Base-by-base conservation (phyloP, 2,797 vertebrate genomes). In the Oreonectes daqikongensis region DNA sequence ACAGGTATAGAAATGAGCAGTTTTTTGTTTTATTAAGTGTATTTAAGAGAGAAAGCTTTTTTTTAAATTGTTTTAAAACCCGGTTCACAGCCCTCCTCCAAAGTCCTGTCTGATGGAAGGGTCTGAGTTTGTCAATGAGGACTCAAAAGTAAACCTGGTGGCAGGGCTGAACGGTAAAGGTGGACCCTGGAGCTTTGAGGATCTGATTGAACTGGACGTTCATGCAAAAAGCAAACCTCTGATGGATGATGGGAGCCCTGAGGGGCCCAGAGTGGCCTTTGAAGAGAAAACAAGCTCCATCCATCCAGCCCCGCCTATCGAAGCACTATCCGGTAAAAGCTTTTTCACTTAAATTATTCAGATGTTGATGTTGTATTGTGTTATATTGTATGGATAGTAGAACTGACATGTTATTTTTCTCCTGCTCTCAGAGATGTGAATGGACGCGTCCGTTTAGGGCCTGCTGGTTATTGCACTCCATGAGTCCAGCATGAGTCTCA, bases 241-340 rank as follows among this genome's bases (percentile, higher is more conserved):
- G 79, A 86, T 92, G 12, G 83, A 92, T 82, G 85, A 92, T 40
- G 88, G 87, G 61, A 81, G 85, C 84, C 79, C 87, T 48, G 92
- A 90, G 22, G 92, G 89, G 75, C 90, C 92, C 80, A 92, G 88
- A 84, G 82, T 91, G 78, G 88, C 90, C 83, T 93, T 94, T 70
- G 95, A 95, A 84, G 94, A 94, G 57, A 92, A 94, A 85, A 90
- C 88, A 75, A 93, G 89, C 86, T 82, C 92, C 71, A 89, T 96
- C 85, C 90, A 90, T 82, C 89, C 90, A 77, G 90, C 87, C 88
- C 94, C 94, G 83, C 88, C 94, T 72, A 89, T 95, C 79, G 94
- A 95, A 90, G 87, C 93, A 85, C 89, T 94, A 80, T 92, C 95
- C 89, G 95, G 95, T 95, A 87, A 92, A 84, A n/a, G 42, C 2